Percentiles rank a stretch among this genome's conserved stretches.
Evolutionary conservation across 1,140 invertebrate species (phyloP).

Genomic region (Sinella curviseta): DNA sequence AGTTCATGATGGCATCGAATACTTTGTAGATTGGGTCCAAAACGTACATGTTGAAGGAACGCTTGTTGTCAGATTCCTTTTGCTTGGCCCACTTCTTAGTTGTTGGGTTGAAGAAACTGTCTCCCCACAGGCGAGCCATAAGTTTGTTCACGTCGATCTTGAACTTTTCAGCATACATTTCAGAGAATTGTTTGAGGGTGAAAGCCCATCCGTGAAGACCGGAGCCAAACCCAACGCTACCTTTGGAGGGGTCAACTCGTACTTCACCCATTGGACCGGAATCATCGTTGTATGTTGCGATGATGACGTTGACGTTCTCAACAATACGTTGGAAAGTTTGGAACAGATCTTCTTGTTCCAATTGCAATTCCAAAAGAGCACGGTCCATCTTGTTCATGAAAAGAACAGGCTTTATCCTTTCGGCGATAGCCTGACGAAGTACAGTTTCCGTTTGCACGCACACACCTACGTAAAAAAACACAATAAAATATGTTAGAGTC

Average conservation of each 20-base stretch:
- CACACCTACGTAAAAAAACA: slow-evolving; percentile 80
- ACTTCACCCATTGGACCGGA: slow-evolving; percentile 98
- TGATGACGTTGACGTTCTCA: slow-evolving; percentile 99
- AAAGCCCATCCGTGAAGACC: slow-evolving; percentile 99
- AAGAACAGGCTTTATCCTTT: slow-evolving; percentile 97
- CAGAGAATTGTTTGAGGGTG: slow-evolving; percentile 98
- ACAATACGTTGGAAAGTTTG: slow-evolving; percentile 99
- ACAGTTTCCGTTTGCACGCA: slow-evolving; percentile 99
- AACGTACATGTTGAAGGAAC: slow-evolving; percentile 98
- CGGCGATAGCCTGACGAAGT: slow-evolving; percentile 96
- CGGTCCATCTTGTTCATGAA: slow-evolving; percentile 99
- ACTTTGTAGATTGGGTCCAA: slow-evolving; percentile 99
- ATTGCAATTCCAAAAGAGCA: slow-evolving; percentile 89
- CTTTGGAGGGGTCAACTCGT: slow-evolving; percentile 93
- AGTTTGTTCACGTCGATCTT: slow-evolving; percentile 95
- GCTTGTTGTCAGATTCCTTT: slow-evolving; percentile 84
- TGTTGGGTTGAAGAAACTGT: slow-evolving; percentile 96
- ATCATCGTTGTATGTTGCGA: slow-evolving; percentile 98
- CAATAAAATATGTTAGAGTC: neutral
- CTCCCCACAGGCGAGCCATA: slow-evolving; percentile 95
- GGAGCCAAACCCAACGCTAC: slow-evolving; percentile 98
- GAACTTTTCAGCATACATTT: slow-evolving; percentile 99
- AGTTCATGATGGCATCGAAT: slow-evolving; percentile 97
- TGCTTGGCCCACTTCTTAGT: slow-evolving; percentile 98
- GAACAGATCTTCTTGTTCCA: slow-evolving; percentile 94